Evolutionary conservation across 2,797 vertebrate genomes (phyloP).

Genomic region (Numenius phaeopus): DNA sequence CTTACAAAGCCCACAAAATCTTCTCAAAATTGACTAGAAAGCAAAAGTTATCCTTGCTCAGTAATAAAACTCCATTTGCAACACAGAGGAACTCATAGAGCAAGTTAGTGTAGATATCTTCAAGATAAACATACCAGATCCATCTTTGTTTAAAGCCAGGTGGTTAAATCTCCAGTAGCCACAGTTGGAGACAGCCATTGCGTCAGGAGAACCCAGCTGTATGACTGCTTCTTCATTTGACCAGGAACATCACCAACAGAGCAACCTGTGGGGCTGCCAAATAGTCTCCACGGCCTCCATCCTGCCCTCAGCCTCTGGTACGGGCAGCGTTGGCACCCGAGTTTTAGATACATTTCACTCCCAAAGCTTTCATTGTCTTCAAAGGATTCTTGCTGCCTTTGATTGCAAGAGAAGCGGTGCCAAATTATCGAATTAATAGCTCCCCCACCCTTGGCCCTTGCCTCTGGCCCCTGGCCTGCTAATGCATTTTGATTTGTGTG

Average conservation of each 20-base stretch:
- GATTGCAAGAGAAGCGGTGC: background rate
- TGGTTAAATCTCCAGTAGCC: background rate
- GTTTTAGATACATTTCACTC: background rate
- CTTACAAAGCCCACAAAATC: background rate
- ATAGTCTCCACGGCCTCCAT: background rate
- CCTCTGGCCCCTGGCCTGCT: slow-evolving; percentile 46
- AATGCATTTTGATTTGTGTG: slow-evolving; percentile 37
- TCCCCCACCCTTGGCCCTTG: background rate
- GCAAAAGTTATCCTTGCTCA: background rate
- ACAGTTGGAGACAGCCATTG: background rate
- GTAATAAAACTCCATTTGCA: background rate
- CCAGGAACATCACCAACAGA: background rate
- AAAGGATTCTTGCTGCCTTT: background rate
- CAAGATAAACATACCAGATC: background rate
- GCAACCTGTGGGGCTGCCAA: background rate
- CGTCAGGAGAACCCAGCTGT: background rate
- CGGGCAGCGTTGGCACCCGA: background rate
- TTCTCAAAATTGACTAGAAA: background rate
- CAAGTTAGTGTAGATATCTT: background rate
- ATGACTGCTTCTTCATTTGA: background rate
- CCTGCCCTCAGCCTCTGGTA: rapidly evolving
- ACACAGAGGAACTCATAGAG: background rate
- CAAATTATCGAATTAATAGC: background rate
- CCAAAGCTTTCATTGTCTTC: background rate
- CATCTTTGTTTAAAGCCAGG: background rate